Conservation (phyloP, 2,113 vertebrate genomes). For the Gambusia affinis region DNA sequence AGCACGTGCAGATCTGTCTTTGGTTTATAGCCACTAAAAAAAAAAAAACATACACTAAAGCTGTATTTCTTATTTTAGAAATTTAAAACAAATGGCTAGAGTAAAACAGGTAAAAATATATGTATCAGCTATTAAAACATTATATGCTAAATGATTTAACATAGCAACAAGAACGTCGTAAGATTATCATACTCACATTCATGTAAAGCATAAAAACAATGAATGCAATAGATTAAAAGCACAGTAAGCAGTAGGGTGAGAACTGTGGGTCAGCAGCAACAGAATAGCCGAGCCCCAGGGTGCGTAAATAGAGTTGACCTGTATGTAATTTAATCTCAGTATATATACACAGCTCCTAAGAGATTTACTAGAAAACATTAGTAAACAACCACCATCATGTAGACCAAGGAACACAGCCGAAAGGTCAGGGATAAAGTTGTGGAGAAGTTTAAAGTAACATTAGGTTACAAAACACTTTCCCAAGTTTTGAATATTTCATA, state of each 20-base stretch:
- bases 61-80: background rate
- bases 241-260: background rate
- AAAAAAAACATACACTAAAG: background rate
- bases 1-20: background rate
- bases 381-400: background rate
- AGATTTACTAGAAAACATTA: background rate
- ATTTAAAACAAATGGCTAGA: background rate
- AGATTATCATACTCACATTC: background rate
- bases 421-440: background rate
- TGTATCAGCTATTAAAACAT: background rate
- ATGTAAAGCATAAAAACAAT: background rate
- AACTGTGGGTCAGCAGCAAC: background rate
- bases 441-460: background rate
- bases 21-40: background rate
- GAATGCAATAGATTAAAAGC: background rate
- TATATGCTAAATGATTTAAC: background rate
- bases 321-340: background rate
- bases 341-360: background rate
- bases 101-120: background rate
- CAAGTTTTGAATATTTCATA: background rate
- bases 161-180: background rate
- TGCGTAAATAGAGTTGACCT: background rate
- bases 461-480: background rate
- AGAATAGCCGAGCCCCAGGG: background rate
- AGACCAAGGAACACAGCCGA: background rate